Evolutionary conservation across 2,797 vertebrate species (phyloP), one percentile per base, ranked within the genome.

Genomic region (Numenius phaeopus): DNA sequence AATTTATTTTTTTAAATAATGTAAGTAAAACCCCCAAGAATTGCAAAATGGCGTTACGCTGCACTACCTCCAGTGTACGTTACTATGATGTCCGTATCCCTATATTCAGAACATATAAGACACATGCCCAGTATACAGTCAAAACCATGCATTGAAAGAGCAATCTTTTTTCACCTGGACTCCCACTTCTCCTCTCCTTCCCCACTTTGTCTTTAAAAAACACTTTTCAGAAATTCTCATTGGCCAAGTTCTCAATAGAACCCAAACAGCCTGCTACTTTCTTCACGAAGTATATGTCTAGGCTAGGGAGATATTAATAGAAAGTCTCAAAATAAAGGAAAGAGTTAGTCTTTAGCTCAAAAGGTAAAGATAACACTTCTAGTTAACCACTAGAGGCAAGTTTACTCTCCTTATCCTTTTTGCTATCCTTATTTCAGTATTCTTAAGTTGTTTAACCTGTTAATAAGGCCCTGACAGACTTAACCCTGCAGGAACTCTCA

Each of bases 301-400:
- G n/a, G 46, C 23, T 58, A 8, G 5, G 44, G 23, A 87, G 29
- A 16, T 49, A 89, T 9, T 83, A 76, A 82, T 57, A 92, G 9
- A 42, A 80, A 49, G 40, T 34, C 46, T 69, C 81, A 70, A 94
- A 95, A 87, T 62, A 84, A 55, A 78, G 32, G 29, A 62, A 73
- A 42, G 77, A 40, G 26, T 30, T 82, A 20, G 21, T 81, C 29
- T 80, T 83, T 46, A 81, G 39, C 32, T 52, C 20, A 73, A 77
- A 89, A 88, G 10, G 18, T 58, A 84, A 87, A 77, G 22, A 34
- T 61, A 70, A 16, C 9, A 30, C 15, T 90, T 87, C 21, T 47
- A 52, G 18, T 55, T 83, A 93, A 83, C 11, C 8, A 32, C 18
- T 32, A 20, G 11, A 55, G 52, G 11, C 18, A 19, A 26, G 12